Evolutionary conservation across 2,113 vertebrate genomes (phyloP).

Genomic region (Trichechus manatus): DNA sequence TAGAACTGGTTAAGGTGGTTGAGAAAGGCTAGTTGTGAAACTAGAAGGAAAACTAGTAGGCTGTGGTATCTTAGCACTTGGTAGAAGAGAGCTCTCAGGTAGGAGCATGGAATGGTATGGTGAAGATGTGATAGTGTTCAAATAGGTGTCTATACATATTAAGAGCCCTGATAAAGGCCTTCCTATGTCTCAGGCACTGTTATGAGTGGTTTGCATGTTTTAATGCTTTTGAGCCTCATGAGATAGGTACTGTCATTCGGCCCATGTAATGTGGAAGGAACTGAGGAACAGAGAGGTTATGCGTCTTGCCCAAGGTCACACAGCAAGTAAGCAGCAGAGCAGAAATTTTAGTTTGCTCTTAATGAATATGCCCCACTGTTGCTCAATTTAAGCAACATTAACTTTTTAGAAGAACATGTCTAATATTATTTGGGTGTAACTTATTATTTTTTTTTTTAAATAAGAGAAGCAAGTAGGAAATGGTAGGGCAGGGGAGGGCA

Average conservation of each 20-base stretch:
- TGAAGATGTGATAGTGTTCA: background rate
- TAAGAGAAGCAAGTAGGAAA: background rate
- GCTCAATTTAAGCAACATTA: background rate
- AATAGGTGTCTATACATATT: background rate
- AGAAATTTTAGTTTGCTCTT: background rate
- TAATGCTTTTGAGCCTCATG: background rate
- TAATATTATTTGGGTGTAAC: rapidly evolving
- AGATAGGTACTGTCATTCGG: background rate
- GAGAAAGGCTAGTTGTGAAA: background rate
- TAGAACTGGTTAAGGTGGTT: rapidly evolving
- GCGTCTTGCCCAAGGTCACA: too few species aligned
- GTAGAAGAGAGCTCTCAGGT: background rate
- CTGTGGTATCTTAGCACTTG: background rate
- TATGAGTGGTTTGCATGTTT: background rate
- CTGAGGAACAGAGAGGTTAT: background rate
- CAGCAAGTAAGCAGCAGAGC: background rate
- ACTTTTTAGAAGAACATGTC: background rate
- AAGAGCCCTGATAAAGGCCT: background rate
- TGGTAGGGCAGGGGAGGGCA: background rate
- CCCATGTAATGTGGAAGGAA: too few species aligned
- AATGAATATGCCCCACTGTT: rapidly evolving
- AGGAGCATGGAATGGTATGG: background rate
- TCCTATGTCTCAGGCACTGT: background rate
- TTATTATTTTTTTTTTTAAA: background rate
- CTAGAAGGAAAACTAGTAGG: background rate